Evolutionary conservation across 2,113 vertebrate species (phyloP), one percentile per base, ranked within the genome.

Genomic region (Coptodon bakossiorum): DNA sequence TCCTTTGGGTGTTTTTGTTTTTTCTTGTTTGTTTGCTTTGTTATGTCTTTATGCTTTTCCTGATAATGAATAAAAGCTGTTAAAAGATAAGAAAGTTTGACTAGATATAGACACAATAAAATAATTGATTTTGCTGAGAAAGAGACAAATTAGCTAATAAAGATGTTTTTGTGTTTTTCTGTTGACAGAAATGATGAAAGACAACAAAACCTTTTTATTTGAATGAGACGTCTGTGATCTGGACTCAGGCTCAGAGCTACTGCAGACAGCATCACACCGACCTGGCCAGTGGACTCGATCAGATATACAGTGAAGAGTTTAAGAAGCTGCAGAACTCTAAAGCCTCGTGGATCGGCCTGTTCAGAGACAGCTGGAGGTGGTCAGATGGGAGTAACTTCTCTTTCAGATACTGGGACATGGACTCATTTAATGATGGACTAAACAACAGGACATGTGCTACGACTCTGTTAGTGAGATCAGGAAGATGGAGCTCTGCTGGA

Each of bases 281-380:
- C 17, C 48, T 50, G 48, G 48, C 48, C 48, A 50, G 48, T 50
- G 48, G 48, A 19, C 17, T 50, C 48, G 0, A 50, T 50, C 48
- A 50, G 48, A 50, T 50, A 50, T 50, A 50, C 48, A 50, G 48
- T 50, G 48, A 50, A 19, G 48, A 50, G 48, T 50, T 19, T 50
- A 50, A 50, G 48, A 50, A 0, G 4, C 16, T 50, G 48, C 1
- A 0, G 48, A 50, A 5, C 0, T 50, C 48, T 50, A 19, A 0
- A 50, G 7, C 1, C 7, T 3, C 7, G 45, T 52, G 48, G 3
- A 52, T 52, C 48, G 4, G 48, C 50, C 50, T 52, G 50, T 19
- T 52, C 48, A 52, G 48, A 52, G 48, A 52, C 17, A 52, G 4
- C 48, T 52, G 50, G 50, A 52, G 48, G 48, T 52, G 48, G 48